phyloP scores from a whole-genome alignment of 2,797 vertebrate genomes.

The Crenichthys baileyi region DNA sequence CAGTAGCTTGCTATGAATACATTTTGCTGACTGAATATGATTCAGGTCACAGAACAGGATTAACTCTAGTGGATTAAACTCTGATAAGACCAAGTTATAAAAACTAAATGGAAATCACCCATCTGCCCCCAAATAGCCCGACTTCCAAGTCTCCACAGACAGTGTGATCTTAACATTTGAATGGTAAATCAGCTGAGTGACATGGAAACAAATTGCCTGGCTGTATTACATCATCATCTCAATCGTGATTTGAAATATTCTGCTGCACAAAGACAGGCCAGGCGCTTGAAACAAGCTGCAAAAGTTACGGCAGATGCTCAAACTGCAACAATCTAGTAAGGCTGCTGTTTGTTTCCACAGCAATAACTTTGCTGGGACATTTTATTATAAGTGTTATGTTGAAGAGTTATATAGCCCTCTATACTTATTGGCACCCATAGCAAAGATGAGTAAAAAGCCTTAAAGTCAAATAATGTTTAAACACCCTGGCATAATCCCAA shows the following conservation, averaged over 20 bases:
- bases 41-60: conserved; percentile 27
- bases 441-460: neutral
- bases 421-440: neutral
- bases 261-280: conserved; percentile 18
- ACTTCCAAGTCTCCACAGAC: conserved; percentile 10
- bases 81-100: conserved; percentile 11
- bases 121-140: neutral
- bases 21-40: conserved; percentile 20
- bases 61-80: conserved; percentile 18
- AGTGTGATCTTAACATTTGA: conserved; percentile 22
- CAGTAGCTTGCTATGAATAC: conserved; percentile 7
- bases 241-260: conserved; percentile 45
- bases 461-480: neutral
- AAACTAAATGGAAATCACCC: conserved; percentile 15
- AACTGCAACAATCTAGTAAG: conserved; percentile 43
- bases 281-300: conserved; percentile 55
- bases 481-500: neutral
- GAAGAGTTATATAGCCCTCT: neutral
- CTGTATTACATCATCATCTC: conserved; percentile 26
- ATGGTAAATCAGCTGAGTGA: conserved; percentile 36
- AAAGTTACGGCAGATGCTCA: conserved; percentile 28
- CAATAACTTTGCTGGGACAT: conserved; percentile 32
- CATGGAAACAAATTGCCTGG: conserved; percentile 32
- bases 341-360: conserved; percentile 52
- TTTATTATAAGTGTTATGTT: conserved; percentile 30